Base-by-base conservation (phyloP, 2,797 vertebrate species). In the Hafferia zeledoni region DNA sequence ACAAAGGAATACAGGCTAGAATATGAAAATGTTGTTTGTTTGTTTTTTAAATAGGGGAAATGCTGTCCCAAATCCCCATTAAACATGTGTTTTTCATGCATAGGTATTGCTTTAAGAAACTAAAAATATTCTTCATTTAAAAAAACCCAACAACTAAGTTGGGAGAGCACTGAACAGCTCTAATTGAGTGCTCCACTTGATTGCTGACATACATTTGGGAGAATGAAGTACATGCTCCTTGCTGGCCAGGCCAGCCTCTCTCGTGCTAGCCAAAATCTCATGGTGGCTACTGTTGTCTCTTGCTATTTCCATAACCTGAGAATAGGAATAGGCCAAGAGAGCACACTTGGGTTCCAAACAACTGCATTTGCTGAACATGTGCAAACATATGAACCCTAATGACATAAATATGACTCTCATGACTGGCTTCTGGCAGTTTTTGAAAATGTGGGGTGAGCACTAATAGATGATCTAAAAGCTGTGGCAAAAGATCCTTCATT, bases 151-250 rank as follows among this genome's bases (percentile, higher is more conserved):
- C 77, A 76, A 18, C 33, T 27, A 64, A 75, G 43, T 5, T 87
- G 44, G 30, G 70, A 90, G 70, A 84, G 46, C 17, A 20, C 27
- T 57, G 90, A 89, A 63, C 28, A 74, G 41, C 76, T 74, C 44
- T 76, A 67, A 88, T 70, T 46, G 90, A 90, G 59, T 84, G n/a
- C 43, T 92, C 35, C n/a, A 31, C 59, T 89, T 92, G 89, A 90
- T 94, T 30, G 11, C 68, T 95, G 87, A 89, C 84, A 87, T 49
- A 39, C 92, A 83, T 84, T 80, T 80, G 83, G 41, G 89, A 91
- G 71, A 80, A 83, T 57, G 41, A 89, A 70, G 27, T 57, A 15
- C 5, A 1, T 37, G 57, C 13, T 92, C 11, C n/a, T 74, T 30
- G 46, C 46, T 92, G 81, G 63, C 83, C 67, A 52, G 33, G 35